Conservation (phyloP, 2,797 vertebrate species). For the Sarcoramphus papa region DNA sequence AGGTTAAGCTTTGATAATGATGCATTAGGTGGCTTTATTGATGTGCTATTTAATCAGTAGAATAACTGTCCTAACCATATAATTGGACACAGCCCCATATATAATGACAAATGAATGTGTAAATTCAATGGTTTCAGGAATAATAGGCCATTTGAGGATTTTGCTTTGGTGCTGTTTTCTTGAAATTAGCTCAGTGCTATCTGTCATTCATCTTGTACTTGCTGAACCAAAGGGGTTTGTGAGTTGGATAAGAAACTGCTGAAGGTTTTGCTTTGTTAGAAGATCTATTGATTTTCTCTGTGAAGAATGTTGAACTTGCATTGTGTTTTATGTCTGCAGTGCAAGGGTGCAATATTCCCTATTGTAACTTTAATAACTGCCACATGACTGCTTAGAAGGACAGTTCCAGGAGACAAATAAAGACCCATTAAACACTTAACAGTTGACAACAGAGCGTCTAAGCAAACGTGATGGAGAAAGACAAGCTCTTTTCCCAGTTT, state of each 20-base stretch:
- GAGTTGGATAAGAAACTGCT: constrained; percentile 14
- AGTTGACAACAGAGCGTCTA: neutral
- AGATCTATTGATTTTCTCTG: constrained; percentile 20
- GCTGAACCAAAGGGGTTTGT: neutral
- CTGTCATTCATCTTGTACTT: constrained; percentile 14
- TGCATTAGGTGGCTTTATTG: neutral
- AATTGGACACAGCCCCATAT: neutral
- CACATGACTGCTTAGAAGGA: neutral
- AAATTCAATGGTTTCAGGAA: neutral
- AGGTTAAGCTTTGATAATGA: neutral
- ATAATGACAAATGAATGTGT: neutral
- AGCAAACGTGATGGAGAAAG: neutral
- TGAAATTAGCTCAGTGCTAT: neutral
- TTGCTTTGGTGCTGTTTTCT: neutral
- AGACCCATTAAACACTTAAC: neutral
- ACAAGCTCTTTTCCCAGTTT: neutral
- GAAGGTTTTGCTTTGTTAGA: constrained; percentile 12
- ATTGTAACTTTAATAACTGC: neutral
- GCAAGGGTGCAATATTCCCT: neutral
- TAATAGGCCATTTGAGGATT: neutral
- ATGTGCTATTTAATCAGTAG: neutral
- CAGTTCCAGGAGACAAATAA: neutral
- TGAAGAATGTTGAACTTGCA: constrained; percentile 16
- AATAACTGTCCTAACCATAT: neutral
- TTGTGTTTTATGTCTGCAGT: neutral